Evolutionary conservation across 2,113 vertebrate species (phyloP).

Genomic region (Acrocephalus arundinaceus): DNA sequence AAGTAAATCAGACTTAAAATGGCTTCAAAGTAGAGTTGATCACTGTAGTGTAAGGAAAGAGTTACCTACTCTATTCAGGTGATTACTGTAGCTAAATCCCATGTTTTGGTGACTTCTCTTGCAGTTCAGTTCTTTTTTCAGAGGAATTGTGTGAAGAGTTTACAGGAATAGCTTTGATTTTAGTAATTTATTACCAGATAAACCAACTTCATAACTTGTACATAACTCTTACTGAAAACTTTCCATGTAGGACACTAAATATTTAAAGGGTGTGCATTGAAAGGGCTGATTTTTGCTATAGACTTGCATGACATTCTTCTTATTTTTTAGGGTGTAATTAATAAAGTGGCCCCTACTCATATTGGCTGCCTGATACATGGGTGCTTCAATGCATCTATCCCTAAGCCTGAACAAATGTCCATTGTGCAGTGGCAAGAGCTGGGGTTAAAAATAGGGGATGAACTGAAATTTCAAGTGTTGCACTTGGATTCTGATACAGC

Average conservation of each 20-base stretch:
- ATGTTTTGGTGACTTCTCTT: neutral
- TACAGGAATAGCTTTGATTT: neutral
- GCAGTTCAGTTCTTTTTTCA: neutral
- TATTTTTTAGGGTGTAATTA: constrained; percentile 84
- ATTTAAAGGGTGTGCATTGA: neutral
- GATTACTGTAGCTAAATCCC: neutral
- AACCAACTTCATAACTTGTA: neutral
- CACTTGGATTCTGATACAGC: constrained; percentile 87
- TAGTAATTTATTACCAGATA: neutral
- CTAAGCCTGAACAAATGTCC: constrained; percentile 83
- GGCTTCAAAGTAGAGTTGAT: neutral
- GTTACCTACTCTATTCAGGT: neutral
- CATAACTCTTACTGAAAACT: neutral
- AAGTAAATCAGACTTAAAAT: neutral
- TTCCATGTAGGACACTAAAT: neutral
- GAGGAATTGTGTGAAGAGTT: neutral
- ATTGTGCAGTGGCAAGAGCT: constrained; percentile 81
- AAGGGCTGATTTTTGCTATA: neutral
- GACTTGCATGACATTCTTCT: neutral
- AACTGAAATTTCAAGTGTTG: constrained; percentile 86
- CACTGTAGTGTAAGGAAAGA: neutral
- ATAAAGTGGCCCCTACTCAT: constrained; percentile 89
- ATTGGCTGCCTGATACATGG: constrained; percentile 94
- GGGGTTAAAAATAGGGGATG: constrained; percentile 81
- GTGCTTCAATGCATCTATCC: constrained; percentile 94